A percentile compares a stretch with the other conserved stretches of the same genome.
Conservation (phyloP, 2,113 vertebrate genomes). For the Poeciliopsis occidentalis region DNA sequence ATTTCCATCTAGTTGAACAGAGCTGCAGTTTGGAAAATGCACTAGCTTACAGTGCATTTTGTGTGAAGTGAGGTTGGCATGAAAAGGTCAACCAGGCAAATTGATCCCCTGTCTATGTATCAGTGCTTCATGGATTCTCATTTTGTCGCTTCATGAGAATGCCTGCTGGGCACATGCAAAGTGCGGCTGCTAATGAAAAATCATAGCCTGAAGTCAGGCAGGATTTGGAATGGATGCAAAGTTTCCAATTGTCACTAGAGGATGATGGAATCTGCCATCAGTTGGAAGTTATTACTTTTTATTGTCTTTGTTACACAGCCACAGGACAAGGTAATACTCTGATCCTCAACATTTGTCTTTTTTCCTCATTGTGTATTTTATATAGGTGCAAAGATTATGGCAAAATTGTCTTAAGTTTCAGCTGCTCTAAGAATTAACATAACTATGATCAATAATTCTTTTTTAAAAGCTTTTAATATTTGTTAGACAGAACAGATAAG, state of each 20-base stretch:
- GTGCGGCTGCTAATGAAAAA: slow-evolving; percentile 9
- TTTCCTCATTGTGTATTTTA: slow-evolving; percentile 1
- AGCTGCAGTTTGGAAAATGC: neutral
- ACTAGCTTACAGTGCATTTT: neutral
- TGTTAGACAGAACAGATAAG: neutral
- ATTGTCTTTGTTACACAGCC: slow-evolving; percentile 11
- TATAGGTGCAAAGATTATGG: neutral
- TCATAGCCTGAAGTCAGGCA: slow-evolving; percentile 6
- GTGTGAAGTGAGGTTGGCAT: neutral
- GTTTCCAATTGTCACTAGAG: slow-evolving; percentile 5
- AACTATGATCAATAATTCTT: neutral
- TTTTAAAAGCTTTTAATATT: neutral
- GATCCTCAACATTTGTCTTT: neutral
- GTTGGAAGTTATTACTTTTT: slow-evolving; percentile 15
- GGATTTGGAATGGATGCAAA: slow-evolving; percentile 16
- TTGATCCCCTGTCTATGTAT: neutral
- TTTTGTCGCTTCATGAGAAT: slow-evolving; percentile 6
- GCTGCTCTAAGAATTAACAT: neutral
- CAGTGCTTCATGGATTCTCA: neutral
- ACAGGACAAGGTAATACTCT: slow-evolving; percentile 5
- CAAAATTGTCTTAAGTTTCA: neutral
- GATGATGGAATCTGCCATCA: slow-evolving; percentile 9
- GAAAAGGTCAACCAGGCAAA: slow-evolving; percentile 1
- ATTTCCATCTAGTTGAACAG: slow-evolving; percentile 6
- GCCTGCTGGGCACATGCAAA: slow-evolving; percentile 7